A percentile compares a stretch with the other conserved stretches of the same genome.
phyloP scores from a whole-genome alignment of 2,888 invertebrate species.

The Eristalinus aeneus region DNA sequence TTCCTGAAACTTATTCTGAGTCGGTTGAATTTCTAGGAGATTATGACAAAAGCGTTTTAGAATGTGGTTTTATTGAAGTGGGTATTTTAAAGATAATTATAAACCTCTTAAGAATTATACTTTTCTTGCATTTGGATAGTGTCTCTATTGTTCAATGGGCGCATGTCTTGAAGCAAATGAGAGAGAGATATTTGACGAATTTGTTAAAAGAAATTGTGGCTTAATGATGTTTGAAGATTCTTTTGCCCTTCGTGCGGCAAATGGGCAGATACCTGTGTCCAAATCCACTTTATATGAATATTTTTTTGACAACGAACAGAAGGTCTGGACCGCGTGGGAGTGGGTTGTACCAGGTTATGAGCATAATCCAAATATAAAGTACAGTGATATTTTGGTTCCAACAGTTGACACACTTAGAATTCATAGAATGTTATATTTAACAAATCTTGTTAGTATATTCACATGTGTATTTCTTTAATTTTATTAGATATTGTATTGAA shows the following conservation, averaged over 20 bases:
- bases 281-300: conserved; percentile 91
- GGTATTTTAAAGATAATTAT: conserved; percentile 72
- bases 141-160: conserved; percentile 92
- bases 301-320: conserved; percentile 85
- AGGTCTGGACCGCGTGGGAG: conserved; percentile 92
- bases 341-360: conserved; percentile 89
- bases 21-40: conserved; percentile 80
- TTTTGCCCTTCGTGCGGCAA: conserved; percentile 83
- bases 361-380: conserved; percentile 86
- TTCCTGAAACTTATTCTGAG: conserved; percentile 79
- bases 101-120: background rate
- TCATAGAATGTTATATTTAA: conserved; percentile 88
- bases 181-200: conserved; percentile 88
- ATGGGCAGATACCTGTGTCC: conserved; percentile 88
- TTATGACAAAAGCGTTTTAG: conserved; percentile 83
- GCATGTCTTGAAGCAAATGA: conserved; percentile 87
- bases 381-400: conserved; percentile 93
- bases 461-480: background rate
- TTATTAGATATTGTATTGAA: background rate
- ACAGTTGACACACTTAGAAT: conserved; percentile 93
- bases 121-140: conserved; percentile 78
- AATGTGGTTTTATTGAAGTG: conserved; percentile 87
- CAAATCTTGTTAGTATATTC: conserved; percentile 84
- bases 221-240: conserved; percentile 87
- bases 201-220: conserved; percentile 85